Conservation (phyloP, 2,888 invertebrate genomes). For the Boloria euphrosyne region DNA sequence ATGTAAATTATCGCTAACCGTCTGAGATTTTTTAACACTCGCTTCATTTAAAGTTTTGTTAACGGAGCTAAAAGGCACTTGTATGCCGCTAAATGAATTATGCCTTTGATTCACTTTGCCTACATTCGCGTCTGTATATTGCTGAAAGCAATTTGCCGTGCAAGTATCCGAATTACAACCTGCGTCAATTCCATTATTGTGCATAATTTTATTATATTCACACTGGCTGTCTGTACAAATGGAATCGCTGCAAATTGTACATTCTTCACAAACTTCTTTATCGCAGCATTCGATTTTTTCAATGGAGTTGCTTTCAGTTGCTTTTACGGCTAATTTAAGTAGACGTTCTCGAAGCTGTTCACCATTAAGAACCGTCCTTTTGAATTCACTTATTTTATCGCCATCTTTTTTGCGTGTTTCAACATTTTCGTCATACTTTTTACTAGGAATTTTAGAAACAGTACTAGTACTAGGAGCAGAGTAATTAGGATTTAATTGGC, state of each 20-base stretch:
- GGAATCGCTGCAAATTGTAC: slow-evolving; percentile 77
- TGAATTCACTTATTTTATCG: slow-evolving; percentile 71
- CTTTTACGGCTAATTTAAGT: slow-evolving; percentile 83
- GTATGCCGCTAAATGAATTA: slow-evolving; percentile 75
- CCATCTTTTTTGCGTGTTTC: slow-evolving; percentile 55
- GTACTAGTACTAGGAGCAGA: slow-evolving; percentile 60
- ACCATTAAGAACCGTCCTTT: slow-evolving; percentile 81
- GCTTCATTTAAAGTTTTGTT: slow-evolving; percentile 60
- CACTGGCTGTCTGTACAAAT: slow-evolving; percentile 79
- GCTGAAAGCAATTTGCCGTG: slow-evolving; percentile 69
- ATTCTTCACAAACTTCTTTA: slow-evolving; percentile 78
- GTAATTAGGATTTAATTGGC: slow-evolving; percentile 78
- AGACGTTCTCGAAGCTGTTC: slow-evolving; percentile 86
- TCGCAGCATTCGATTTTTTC: slow-evolving; percentile 81
- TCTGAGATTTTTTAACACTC: slow-evolving; percentile 75
- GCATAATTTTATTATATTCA: slow-evolving; percentile 76
- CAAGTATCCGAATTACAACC: slow-evolving; percentile 75
- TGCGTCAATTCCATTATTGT: slow-evolving; percentile 70
- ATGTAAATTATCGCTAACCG: slow-evolving; percentile 73
- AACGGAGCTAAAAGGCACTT: slow-evolving; percentile 62
- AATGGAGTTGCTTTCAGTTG: slow-evolving; percentile 67
- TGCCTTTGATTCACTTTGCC: slow-evolving; percentile 71
- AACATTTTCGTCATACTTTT: slow-evolving; percentile 55
- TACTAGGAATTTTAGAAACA: slow-evolving; percentile 52
- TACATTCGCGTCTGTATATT: slow-evolving; percentile 59